Percentiles rank a stretch among this genome's conserved stretches.
Conservation (phyloP, 2,797 vertebrate species). For the Streptopelia turtur region DNA sequence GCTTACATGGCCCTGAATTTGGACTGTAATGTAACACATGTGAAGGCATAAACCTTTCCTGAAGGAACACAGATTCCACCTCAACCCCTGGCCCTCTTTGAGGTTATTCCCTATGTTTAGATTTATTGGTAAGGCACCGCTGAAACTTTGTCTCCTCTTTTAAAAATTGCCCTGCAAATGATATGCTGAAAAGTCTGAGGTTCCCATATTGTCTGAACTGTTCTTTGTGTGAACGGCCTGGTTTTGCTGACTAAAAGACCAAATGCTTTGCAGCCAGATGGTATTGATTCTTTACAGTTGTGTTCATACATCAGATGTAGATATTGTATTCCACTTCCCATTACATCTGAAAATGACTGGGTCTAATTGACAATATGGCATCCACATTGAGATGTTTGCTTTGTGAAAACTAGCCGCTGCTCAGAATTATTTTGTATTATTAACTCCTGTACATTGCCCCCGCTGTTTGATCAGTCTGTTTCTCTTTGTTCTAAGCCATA, state of each 20-base stretch:
- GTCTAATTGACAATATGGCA: constrained; percentile 72
- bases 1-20: background rate
- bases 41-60: constrained; percentile 38
- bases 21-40: constrained; percentile 20
- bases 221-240: background rate
- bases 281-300: constrained; percentile 73
- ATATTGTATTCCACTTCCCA: constrained; percentile 73
- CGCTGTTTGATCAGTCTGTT: constrained; percentile 67
- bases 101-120: background rate
- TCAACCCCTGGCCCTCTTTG: background rate
- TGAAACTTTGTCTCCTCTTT: constrained; percentile 48
- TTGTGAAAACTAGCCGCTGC: constrained; percentile 61
- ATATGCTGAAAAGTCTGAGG: constrained; percentile 50
- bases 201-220: constrained; percentile 32
- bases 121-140: constrained; percentile 33
- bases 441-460: constrained; percentile 61
- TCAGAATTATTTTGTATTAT: constrained; percentile 70
- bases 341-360: constrained; percentile 68
- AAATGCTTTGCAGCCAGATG: constrained; percentile 60
- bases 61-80: constrained; percentile 24
- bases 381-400: constrained; percentile 67
- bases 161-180: constrained; percentile 38
- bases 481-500: constrained; percentile 69
- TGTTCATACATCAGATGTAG: constrained; percentile 71
- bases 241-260: constrained; percentile 40